Evolutionary conservation across 2,797 vertebrate species (phyloP), one percentile per base, ranked within the genome.

Genomic region (Poeciliopsis presidionis): DNA sequence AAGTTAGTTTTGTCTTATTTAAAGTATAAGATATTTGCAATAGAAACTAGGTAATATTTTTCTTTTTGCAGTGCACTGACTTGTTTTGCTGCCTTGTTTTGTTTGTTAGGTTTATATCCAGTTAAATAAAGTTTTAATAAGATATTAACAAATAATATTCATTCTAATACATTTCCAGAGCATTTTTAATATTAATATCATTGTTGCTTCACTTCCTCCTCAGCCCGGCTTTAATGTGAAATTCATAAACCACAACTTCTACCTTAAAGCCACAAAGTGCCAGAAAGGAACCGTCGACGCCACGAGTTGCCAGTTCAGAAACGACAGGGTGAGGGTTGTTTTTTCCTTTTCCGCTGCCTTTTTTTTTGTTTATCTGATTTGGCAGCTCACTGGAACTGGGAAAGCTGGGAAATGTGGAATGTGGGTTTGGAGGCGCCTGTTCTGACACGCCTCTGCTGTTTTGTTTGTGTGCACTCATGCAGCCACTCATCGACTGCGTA

Each of bases 201-300:
- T 55, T n/a, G 39, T 16, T 41, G 30, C 1, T 18, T 70, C 5
- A 9, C 75, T 85, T 39, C 36, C 69, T 82, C 71, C 59, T 41
- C 84, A 96, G 96, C 36, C 88, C 53, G 95, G 93, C 1, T 96
- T 94, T 67, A 87, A 81, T 22, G 93, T 94, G 74, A 88, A 2
- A 11, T 94, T 86, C 88, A 80, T 95, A 78, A 94, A 92, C 80
- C 95, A 96, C 80, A 83, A 95, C 79, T 96, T 96, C 79, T 87
- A 89, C 80, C 89, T 96, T 0, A 96, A 95, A 91, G 86, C 95
- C 76, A 95, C 95, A n/a, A 90, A 59, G 0, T 96, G 96, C 72
- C 79, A 14, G 2, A 95, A 85, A 75, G 94, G 92, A 81, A 91
- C 91, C 0, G 53, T 30, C 0, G 88, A 94, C 61, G 11, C 86